phyloP scores from a whole-genome alignment of 2,888 invertebrate genomes.

The Ornithoptera priamus region DNA sequence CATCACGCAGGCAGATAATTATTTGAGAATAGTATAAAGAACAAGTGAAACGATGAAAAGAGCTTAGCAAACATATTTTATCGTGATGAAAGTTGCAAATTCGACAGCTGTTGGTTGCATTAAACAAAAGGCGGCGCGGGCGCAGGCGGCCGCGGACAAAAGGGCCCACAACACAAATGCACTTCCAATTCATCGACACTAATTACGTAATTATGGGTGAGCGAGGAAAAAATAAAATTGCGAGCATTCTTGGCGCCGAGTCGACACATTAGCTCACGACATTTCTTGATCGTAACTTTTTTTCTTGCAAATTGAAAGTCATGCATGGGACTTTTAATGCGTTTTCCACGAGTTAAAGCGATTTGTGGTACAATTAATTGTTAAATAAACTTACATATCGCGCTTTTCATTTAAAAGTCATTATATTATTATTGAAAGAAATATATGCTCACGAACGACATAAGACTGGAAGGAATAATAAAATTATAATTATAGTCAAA shows the following conservation, averaged over 20 bases:
- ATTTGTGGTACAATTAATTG: slow-evolving; percentile 23
- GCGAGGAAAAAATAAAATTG: slow-evolving; percentile 63
- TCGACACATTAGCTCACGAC: slow-evolving; percentile 72
- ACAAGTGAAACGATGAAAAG: background rate
- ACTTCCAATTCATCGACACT: slow-evolving; percentile 75
- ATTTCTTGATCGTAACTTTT: slow-evolving; percentile 54
- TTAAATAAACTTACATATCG: slow-evolving; percentile 1
- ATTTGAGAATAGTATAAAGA: background rate
- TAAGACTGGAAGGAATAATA: background rate
- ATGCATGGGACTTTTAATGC: slow-evolving; percentile 40
- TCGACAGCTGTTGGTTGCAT: slow-evolving; percentile 66
- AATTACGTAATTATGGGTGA: slow-evolving; percentile 78
- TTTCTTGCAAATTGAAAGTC: slow-evolving; percentile 65
- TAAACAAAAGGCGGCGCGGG: slow-evolving; percentile 60
- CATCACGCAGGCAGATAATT: too few relatives aligned
- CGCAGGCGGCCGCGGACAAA: slow-evolving; percentile 66
- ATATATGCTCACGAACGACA: background rate
- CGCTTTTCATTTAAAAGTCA: background rate
- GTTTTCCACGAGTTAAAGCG: slow-evolving; percentile 25
- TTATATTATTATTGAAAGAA: background rate
- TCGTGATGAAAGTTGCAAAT: slow-evolving; percentile 49
- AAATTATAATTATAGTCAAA: too few relatives aligned
- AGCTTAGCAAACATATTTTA: background rate
- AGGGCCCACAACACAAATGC: slow-evolving; percentile 67
- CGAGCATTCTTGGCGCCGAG: slow-evolving; percentile 67